phyloP scores from a whole-genome alignment of 1,140 invertebrate species.

The Calliphora vicina region DNA sequence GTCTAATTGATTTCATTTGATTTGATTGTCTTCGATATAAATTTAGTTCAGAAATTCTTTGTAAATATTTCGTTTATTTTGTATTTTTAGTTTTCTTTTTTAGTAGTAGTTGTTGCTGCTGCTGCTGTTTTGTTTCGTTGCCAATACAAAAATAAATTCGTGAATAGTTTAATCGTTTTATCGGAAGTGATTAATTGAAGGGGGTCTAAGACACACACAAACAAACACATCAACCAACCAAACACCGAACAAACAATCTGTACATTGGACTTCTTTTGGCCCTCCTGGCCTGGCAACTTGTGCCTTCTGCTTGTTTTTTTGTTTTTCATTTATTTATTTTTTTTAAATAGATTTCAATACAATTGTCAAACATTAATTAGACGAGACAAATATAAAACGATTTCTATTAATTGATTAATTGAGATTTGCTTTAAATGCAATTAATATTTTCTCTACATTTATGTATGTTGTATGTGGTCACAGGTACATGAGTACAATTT shows the following conservation, averaged over 20 bases:
- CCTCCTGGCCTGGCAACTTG: too few species aligned
- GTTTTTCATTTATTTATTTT: background rate
- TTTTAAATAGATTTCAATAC: background rate
- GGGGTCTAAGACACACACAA: background rate
- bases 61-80: background rate
- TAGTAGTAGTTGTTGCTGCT: background rate
- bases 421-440: background rate
- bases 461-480: too few species aligned
- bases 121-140: constrained; percentile 6
- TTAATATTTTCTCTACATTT: background rate
- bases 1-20: constrained; percentile 16
- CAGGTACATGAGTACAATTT: too few species aligned
- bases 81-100: too few species aligned
- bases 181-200: constrained; percentile 35
- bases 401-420: background rate
- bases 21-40: constrained; percentile 5
- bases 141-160: constrained; percentile 12
- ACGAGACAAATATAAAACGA: background rate
- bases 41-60: constrained; percentile 20
- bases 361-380: background rate
- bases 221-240: too few species aligned
- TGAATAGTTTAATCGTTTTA: constrained; percentile 19
- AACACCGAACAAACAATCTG: background rate
- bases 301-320: background rate
- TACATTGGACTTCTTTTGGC: constrained; percentile 19